Percentiles rank a stretch among this genome's conserved stretches.
Evolutionary conservation across 2,797 vertebrate genomes (phyloP).

Genomic region (Manis crassicaudata): DNA sequence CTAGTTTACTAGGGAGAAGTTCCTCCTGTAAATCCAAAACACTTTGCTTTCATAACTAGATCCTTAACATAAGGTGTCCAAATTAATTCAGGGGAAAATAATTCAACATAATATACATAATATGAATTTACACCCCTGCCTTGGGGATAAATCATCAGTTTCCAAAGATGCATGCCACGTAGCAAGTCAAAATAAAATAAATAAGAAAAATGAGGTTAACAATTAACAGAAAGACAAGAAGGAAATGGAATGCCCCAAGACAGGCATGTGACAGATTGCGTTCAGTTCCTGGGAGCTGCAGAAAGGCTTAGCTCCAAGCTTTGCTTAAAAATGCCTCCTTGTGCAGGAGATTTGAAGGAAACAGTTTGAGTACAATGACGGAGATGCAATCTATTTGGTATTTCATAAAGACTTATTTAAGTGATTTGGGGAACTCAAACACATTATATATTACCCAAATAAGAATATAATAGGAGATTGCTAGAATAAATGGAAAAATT

Average conservation of each 20-base stretch:
- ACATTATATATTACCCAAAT: not conserved
- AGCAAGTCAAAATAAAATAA: not conserved
- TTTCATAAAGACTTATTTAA: not conserved
- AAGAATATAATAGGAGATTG: not conserved
- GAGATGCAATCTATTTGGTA: not conserved
- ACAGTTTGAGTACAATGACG: not conserved
- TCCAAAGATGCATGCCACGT: not conserved
- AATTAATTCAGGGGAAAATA: not conserved
- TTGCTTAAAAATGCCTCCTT: not conserved
- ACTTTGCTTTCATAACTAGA: not conserved
- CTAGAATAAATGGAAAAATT: not conserved
- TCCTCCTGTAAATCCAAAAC: not conserved
- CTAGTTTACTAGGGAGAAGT: not conserved
- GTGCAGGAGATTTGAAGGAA: not conserved
- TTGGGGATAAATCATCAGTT: not conserved
- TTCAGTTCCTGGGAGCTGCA: not conserved
- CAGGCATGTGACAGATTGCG: rapidly evolving
- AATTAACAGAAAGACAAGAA: not conserved
- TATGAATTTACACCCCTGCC: not conserved
- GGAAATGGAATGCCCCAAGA: not conserved
- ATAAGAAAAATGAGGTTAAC: not conserved
- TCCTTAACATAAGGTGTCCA: not conserved
- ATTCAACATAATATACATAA: not conserved
- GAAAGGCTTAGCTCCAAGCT: not conserved
- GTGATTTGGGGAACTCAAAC: not conserved